Evolutionary conservation across 2,888 invertebrate genomes (phyloP).

Genomic region (Sussaba pulchella): DNA sequence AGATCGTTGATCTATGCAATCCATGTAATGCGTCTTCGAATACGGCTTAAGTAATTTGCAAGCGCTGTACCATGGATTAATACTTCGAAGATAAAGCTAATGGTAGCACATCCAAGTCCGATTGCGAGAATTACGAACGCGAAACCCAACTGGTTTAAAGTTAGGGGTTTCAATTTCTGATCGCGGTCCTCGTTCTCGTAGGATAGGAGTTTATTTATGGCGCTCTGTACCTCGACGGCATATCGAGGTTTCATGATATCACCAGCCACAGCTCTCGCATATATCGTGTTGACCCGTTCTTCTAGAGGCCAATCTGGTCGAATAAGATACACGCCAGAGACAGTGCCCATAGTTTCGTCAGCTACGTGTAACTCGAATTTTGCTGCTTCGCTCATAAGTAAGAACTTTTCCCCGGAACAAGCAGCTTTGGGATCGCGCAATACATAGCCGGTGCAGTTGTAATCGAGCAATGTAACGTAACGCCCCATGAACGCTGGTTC

Average conservation of each 20-base stretch:
- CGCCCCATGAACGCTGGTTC: neutral
- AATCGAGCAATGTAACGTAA: neutral
- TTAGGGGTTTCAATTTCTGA: neutral
- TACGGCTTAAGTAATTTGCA: too few relatives aligned
- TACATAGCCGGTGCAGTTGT: neutral
- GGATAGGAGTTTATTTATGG: neutral
- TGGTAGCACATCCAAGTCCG: neutral
- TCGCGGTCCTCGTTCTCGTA: neutral
- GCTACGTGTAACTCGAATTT: neutral
- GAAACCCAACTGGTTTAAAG: neutral
- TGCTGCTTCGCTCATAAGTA: neutral
- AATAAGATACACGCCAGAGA: neutral
- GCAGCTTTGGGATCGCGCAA: neutral
- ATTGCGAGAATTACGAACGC: neutral
- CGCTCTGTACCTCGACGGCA: too few relatives aligned
- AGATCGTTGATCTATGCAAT: too few relatives aligned
- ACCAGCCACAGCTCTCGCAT: neutral
- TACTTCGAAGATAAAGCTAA: slow-evolving; percentile 5
- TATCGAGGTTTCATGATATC: neutral
- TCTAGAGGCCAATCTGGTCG: slow-evolving; percentile 10
- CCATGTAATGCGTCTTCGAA: too few relatives aligned
- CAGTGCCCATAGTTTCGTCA: neutral
- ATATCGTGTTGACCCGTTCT: neutral
- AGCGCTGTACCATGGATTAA: too few relatives aligned
- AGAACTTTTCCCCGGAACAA: neutral